Evolutionary conservation across 30 jellyfish, hydroid and myxozoan species (phyloP), one percentile per base, ranked within the genome.

Genomic region (Pelagia noctiluca): DNA sequence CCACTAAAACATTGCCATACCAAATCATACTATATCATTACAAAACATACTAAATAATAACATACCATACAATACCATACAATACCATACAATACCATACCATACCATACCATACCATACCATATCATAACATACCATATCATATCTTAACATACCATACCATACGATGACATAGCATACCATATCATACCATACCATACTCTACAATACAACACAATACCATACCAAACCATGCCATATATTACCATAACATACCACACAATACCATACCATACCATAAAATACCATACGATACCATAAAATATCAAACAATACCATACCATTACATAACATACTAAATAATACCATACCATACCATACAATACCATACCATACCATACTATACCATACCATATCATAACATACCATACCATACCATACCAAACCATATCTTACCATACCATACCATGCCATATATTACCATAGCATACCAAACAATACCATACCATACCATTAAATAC

Each of bases 121-220:
- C 75, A 63, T 63, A 63, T 46, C 75, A 63, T 63, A 63, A 13
- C 78, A 64, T 11, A 22, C 22, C 78, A 30, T 63, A 63, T 29
- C 47, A 22, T 63, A 63, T 3, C 76, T 2, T 63, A 63, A 21
- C 47, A 63, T 13, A 13, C 47, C 47, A 63, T 3, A 30, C 73
- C 73, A 70, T 70, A 70, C 35, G 72, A 34, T 70, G 35, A 18
- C 73, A 60, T 35, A 70, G n/a, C 35, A 60, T 60, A 60, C 72
- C 72, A 60, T 35, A 70, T 70, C 73, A 70, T 70, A 70, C 35
- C 82, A 70, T 70, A 70, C 13, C 73, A 70, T 70, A 70, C 35
- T 28, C 32, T 35, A 70, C 35, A 71, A 70, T 35, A 70, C 75
- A 2, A 63, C 29, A 63, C 75, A 36, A 63, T 5, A 63, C 75